phyloP scores from a whole-genome alignment of 2,888 invertebrate species.

The Dryomyza anilis region DNA sequence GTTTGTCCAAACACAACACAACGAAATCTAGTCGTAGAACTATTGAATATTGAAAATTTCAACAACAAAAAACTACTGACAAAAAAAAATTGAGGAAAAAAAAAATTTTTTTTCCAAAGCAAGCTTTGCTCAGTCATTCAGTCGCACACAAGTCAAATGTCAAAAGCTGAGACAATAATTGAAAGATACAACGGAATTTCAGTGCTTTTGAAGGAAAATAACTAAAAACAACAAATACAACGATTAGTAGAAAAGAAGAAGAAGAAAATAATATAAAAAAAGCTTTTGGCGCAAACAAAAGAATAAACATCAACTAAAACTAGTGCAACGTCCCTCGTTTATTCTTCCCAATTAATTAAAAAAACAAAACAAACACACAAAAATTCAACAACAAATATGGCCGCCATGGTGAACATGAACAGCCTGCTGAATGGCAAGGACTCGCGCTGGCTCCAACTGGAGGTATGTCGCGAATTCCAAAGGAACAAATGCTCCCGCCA shows the following conservation, averaged over 20 bases:
- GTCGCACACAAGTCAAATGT: not conserved
- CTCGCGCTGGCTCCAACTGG: slow-evolving; percentile 99
- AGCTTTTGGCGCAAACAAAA: not conserved
- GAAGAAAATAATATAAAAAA: not conserved
- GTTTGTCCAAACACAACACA: not conserved
- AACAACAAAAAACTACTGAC: not conserved
- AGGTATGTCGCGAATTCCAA: slow-evolving; percentile 99
- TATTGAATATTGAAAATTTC: too few species aligned
- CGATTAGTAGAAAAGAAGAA: not conserved
- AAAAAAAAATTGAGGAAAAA: not conserved
- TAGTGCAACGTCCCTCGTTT: not conserved
- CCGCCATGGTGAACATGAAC: slow-evolving; percentile 96
- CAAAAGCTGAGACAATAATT: slow-evolving; percentile 4
- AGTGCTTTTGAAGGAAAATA: not conserved
- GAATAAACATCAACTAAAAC: not conserved
- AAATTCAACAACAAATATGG: too few species aligned
- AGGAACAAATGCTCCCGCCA: slow-evolving; percentile 99
- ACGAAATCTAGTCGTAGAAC: slow-evolving; percentile 25
- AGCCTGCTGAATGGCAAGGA: slow-evolving; percentile 98
- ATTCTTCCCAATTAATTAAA: slow-evolving; percentile 29
- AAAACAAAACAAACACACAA: too few species aligned
- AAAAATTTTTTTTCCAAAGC: not conserved
- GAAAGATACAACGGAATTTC: too few species aligned
- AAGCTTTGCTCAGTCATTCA: slow-evolving; percentile 8
- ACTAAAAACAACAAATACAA: not conserved